Percentiles rank a stretch among this genome's conserved stretches.
Conservation (phyloP, 2,113 vertebrate genomes). For the Vulpes ferrilata region DNA sequence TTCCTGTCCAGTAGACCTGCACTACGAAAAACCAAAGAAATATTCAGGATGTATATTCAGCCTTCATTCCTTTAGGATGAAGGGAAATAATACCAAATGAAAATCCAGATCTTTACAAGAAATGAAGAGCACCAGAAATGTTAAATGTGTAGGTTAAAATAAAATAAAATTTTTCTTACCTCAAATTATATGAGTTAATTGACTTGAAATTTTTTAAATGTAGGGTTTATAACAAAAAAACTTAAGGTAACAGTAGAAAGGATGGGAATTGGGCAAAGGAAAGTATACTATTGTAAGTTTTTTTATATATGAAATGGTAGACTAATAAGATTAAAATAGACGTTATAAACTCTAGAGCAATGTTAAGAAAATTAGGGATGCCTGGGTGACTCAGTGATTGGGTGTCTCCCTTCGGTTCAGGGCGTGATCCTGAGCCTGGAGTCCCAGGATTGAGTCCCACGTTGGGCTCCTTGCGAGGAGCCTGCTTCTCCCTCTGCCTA, state of each 20-base stretch:
- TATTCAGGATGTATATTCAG: not conserved
- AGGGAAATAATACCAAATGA: not conserved
- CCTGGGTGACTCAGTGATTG: too few relatives aligned
- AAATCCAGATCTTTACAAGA: not conserved
- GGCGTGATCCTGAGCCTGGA: too few relatives aligned
- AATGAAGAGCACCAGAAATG: not conserved
- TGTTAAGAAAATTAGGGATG: not conserved
- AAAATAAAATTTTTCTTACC: not conserved
- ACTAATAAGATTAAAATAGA: not conserved
- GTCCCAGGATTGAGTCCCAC: too few relatives aligned
- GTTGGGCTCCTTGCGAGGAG: too few relatives aligned
- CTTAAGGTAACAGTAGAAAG: not conserved
- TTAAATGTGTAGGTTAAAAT: not conserved
- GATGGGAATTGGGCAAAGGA: not conserved
- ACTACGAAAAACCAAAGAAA: not conserved
- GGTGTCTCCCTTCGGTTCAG: too few relatives aligned
- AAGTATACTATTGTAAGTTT: not conserved
- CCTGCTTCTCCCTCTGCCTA: too few relatives aligned
- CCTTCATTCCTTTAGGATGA: not conserved
- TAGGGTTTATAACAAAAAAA: not conserved
- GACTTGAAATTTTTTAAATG: not conserved
- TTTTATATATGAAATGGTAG: not conserved
- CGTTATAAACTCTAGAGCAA: not conserved
- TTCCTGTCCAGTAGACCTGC: not conserved
- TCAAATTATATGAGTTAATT: not conserved